Base-by-base conservation (phyloP, 2,888 invertebrate genomes). In the Apoderus coryli region DNA sequence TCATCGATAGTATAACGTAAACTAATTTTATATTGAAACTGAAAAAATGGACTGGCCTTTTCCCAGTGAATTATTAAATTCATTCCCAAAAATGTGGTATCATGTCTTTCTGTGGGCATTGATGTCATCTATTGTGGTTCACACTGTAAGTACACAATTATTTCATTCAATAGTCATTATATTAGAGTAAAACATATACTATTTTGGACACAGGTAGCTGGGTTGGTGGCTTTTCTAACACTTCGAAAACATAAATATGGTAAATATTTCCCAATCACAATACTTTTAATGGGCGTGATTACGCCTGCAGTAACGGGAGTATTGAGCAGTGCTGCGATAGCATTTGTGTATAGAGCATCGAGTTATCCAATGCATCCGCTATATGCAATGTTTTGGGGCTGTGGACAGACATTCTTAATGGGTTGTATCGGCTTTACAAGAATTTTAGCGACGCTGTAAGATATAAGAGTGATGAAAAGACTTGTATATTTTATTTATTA, bases 101-200 rank as follows among this genome's bases (percentile, higher is more conserved):
- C 84, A 89, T 54, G 80, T 93, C 55, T 93, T 93, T 63, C 65
- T 93, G 49, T 93, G 92, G 90, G 86, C 88, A 36, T 65, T 93
- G 50, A 85, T 89, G 57, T 92, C 92, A 9, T 93, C 92, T 29
- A 72, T 92, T 50, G 76, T 92, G 54, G 84, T 93, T 43, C 92
- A 93, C 59, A 78, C 76, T 30, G 59, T 60, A 47, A 49, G 50
- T 44, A 25, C n/a, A n/a, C n/a, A n/a, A n/a, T n/a, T n/a, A n/a
- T n/a, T n/a, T n/a, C n/a, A n/a, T n/a, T n/a, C n/a, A n/a, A n/a
- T n/a, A n/a, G n/a, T n/a, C n/a, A n/a, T n/a, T n/a, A n/a, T n/a
- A n/a, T n/a, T n/a, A n/a, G n/a, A n/a, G n/a, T n/a, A n/a, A n/a
- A n/a, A n/a, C n/a, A n/a, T n/a, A n/a, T n/a, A n/a, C n/a, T n/a